Percentiles rank a stretch among this genome's conserved stretches.
Conservation (phyloP, 2,888 invertebrate species). For the Leptinotarsa tumamoca region DNA sequence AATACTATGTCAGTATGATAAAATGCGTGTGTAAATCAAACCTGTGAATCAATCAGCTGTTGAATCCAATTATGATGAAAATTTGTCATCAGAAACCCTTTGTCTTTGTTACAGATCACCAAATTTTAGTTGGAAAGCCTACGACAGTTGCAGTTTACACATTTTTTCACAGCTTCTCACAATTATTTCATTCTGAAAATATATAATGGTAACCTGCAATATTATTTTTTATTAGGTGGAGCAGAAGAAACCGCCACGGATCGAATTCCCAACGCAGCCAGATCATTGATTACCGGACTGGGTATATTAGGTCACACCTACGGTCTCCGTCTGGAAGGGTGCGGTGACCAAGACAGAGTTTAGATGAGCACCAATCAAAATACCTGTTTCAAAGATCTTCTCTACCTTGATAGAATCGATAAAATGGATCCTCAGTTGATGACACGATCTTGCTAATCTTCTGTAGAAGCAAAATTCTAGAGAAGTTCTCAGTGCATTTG, state of each 20-base stretch:
- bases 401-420: neutral
- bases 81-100: too few relatives aligned
- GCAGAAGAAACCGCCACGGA: slow-evolving; percentile 74
- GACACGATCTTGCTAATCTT: too few relatives aligned
- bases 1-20: too few relatives aligned
- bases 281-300: slow-evolving; percentile 84
- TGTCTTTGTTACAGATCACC: too few relatives aligned
- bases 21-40: too few relatives aligned
- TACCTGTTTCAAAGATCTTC: slow-evolving; percentile 7
- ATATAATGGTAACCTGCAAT: neutral
- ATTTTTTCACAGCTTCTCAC: too few relatives aligned
- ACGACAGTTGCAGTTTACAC: too few relatives aligned
- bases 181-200: neutral
- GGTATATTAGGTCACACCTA: slow-evolving; percentile 91
- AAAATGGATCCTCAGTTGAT: neutral
- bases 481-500: neutral
- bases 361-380: neutral
- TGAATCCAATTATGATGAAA: too few relatives aligned
- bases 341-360: slow-evolving; percentile 76
- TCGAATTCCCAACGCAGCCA: slow-evolving; percentile 71
- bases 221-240: slow-evolving; percentile 76
- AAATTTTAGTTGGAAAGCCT: too few relatives aligned
- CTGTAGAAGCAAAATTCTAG: neutral
- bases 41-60: too few relatives aligned
- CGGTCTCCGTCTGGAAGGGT: slow-evolving; percentile 94